Evolutionary conservation across 2,797 vertebrate species (phyloP).

Genomic region (Ceyx erithaca): DNA sequence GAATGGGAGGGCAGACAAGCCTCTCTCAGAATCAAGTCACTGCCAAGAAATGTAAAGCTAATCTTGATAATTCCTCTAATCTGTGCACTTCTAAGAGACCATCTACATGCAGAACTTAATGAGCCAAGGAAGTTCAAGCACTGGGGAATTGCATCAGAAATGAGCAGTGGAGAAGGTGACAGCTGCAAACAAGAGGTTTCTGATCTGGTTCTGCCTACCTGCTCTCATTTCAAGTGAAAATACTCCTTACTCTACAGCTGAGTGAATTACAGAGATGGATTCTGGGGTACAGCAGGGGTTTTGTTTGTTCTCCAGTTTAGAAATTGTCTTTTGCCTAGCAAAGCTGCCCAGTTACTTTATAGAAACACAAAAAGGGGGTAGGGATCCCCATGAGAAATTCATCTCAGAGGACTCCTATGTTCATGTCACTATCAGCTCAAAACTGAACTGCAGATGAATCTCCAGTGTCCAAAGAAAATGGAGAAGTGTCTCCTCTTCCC

Average conservation of each 20-base stretch:
- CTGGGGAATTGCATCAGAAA: constrained; percentile 16
- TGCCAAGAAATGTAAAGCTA: neutral
- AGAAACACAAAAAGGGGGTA: neutral
- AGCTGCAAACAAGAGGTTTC: constrained; percentile 22
- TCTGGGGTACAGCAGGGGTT: neutral
- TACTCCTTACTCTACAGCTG: neutral
- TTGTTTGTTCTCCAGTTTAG: neutral
- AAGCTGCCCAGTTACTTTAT: neutral
- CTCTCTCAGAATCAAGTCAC: neutral
- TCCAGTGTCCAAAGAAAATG: neutral
- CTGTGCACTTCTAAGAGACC: neutral
- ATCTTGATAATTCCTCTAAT: neutral
- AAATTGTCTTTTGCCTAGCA: neutral
- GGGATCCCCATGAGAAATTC: neutral
- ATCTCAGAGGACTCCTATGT: neutral
- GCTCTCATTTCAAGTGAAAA: neutral
- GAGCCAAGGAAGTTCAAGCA: neutral
- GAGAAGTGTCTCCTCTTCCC: neutral
- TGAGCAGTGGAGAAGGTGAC: neutral
- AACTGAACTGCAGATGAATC: neutral
- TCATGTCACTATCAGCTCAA: neutral
- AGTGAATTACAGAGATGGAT: neutral
- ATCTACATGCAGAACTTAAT: neutral
- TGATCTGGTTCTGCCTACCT: neutral
- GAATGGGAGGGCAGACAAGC: neutral